Base-by-base conservation (phyloP, 2,888 invertebrate species). In the Cephus pygmeus region DNA sequence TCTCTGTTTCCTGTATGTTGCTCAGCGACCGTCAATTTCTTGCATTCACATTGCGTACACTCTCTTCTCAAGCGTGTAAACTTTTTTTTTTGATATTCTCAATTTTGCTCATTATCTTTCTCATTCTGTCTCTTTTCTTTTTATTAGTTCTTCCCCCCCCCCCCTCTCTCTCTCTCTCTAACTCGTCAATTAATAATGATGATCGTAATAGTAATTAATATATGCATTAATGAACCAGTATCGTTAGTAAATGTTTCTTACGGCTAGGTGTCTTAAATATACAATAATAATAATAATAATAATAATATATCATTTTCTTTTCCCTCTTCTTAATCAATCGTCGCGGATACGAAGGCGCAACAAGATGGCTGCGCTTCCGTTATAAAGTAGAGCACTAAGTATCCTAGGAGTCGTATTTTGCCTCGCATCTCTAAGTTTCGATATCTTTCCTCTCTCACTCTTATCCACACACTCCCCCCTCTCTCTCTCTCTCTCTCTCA, bases 201-300 rank as follows among this genome's bases (percentile, higher is more conserved):
- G 77, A 78, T 75, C 76, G 76, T 77, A 75, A 34, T 77, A 78
- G 69, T 78, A 81, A 79, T 81, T 73, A 81, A 79, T 73, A 82
- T 81, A 77, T 80, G 80, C 80, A 81, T 83, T 81, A 80, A 84
- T 83, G 82, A 81, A 80, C 75, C 83, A 79, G 83, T 81, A 81
- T 82, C 79, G 76, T 79, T 83, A 85, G 78, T 82, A 79, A 83
- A 82, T 82, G 77, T 82, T 79, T 71, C 81, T 83, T 81, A 81
- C 78, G 79, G 73, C 78, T 79, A 79, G 77, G 69, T 82, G 76
- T 56, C 82, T 81, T 81, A 77, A 82, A 81, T 81, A 78, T 78
- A 77, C 77, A 76, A 81, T 79, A 80, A 81, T 79, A 76, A 81
- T 81, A 73, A 81, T 81, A 73, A 81, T 81, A 76, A 81, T 81